Evolutionary conservation across 2,113 vertebrate genomes (phyloP), one percentile per base, ranked within the genome.

Genomic region (Ictalurus furcatus): DNA sequence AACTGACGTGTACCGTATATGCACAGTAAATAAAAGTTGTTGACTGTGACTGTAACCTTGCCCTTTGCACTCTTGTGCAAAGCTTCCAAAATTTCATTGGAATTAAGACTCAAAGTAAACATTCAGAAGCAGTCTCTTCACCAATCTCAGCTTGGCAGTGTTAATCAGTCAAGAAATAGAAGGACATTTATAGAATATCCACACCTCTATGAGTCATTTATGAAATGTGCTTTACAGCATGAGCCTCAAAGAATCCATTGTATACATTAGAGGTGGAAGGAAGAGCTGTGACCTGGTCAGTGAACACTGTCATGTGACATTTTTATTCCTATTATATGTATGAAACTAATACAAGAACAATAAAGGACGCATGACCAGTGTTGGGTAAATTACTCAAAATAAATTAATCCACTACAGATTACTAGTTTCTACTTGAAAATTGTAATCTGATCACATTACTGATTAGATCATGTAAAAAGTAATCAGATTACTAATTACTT

Each of bases 31-130:
- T 79, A 85, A n/a, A 69, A 9, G 63, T 40, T 89, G 59, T 85
- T 85, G 71, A 88, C 28, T 54, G 71, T 85, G 23, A 28, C 59
- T 80, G 34, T n/a, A 81, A 56, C 88, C 44, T 85, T 85, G 82
- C 21, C 69, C 88, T 78, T 85, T 85, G 82, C 19, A 44, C 88
- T 61, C 16, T 65, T n/a, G 28, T 44, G 28, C 44, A 48, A 48
- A 48, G 44, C 23, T n/a, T 37, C 6, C 28, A 56, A 56, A 56
- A 56, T 28, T 1, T 54, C 34, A 37, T 0, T 73, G n/a, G 67
- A 19, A 7, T 14, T 48, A 84, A 28, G 28, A 40, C 59, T 25
- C 4, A 7, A 34, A 74, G 16, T 54, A 71, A 28, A 37, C 58
- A 84, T 65, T 19, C 40, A 74, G 44, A 44, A 6, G 21, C 8